A percentile compares a stretch with the other conserved stretches of the same genome.
Conservation (phyloP, 2,797 vertebrate species). For the Coranthus polyacanthus region DNA sequence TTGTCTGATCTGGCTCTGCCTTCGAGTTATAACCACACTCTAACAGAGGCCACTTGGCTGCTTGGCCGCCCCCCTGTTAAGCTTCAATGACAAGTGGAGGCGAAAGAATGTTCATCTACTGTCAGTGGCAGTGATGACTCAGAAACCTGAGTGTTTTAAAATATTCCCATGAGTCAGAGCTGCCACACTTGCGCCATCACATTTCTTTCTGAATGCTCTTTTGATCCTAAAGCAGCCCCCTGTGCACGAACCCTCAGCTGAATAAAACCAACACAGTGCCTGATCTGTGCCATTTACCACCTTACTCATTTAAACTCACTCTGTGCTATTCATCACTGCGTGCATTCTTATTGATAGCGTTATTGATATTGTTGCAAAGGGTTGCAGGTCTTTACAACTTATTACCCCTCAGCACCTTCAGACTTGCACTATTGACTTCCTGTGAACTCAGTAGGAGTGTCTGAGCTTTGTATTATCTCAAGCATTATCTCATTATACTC, state of each 20-base stretch:
- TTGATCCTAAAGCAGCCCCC: not conserved
- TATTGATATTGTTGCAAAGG: conserved; percentile 15
- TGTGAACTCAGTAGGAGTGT: conserved; percentile 32
- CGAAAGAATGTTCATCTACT: not conserved
- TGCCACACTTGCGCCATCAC: not conserved
- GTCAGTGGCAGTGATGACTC: not conserved
- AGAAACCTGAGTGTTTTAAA: conserved; percentile 3
- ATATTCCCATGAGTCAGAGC: not conserved
- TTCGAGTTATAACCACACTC: conserved; percentile 4
- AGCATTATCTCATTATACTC: conserved; percentile 29
- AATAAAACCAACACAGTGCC: no score
- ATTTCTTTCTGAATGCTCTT: not conserved
- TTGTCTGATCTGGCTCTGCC: no score
- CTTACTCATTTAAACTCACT: conserved; percentile 34
- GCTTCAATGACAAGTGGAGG: not conserved
- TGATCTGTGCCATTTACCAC: conserved; percentile 22
- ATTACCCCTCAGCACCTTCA: conserved; percentile 37
- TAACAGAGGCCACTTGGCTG: conserved; percentile 13
- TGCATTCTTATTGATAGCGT: conserved; percentile 20
- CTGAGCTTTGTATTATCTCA: conserved; percentile 40
- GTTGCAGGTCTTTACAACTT: conserved; percentile 23
- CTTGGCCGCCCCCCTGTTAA: conserved; percentile 1
- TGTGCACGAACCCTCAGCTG: not conserved
- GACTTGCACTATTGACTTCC: conserved; percentile 29
- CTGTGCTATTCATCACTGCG: conserved; percentile 25